Conservation (phyloP, 2,113 vertebrate genomes). For the Mesocricetus auratus region DNA sequence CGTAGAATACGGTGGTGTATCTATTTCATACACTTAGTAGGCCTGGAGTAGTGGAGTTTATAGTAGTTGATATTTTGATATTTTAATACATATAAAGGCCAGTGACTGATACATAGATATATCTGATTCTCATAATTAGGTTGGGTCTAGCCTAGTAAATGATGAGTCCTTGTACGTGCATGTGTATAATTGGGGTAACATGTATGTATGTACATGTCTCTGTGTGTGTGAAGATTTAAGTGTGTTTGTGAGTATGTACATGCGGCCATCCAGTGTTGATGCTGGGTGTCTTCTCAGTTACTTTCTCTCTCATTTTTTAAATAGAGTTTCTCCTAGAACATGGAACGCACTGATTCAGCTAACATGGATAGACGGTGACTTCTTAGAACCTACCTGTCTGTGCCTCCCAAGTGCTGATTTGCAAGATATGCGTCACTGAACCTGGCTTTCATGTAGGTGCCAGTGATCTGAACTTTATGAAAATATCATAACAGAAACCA, state of each 20-base stretch:
- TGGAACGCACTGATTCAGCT: not conserved
- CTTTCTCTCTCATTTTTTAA: not conserved
- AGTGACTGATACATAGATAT: not conserved
- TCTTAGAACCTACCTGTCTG: not conserved
- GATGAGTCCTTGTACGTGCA: not conserved
- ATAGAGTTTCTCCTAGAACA: not conserved
- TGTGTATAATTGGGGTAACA: not conserved
- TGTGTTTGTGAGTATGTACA: not conserved
- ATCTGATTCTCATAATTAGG: not conserved
- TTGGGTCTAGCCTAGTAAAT: not conserved
- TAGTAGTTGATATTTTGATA: not conserved
- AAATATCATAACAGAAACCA: not conserved
- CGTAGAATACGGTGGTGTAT: not conserved
- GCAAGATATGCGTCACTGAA: not conserved
- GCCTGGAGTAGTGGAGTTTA: not conserved
- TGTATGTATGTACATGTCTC: not conserved
- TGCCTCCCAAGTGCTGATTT: not conserved
- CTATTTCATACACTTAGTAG: not conserved
- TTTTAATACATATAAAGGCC: not conserved
- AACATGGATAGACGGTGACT: not conserved
- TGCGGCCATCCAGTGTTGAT: not conserved
- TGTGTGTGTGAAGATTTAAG: not conserved
- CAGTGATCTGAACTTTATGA: not conserved
- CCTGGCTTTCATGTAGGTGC: not conserved
- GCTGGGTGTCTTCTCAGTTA: not conserved